Percentiles rank a stretch among this genome's conserved stretches.
Evolutionary conservation across 2,797 vertebrate species (phyloP).

Genomic region (Brachyrhaphis roseni): DNA sequence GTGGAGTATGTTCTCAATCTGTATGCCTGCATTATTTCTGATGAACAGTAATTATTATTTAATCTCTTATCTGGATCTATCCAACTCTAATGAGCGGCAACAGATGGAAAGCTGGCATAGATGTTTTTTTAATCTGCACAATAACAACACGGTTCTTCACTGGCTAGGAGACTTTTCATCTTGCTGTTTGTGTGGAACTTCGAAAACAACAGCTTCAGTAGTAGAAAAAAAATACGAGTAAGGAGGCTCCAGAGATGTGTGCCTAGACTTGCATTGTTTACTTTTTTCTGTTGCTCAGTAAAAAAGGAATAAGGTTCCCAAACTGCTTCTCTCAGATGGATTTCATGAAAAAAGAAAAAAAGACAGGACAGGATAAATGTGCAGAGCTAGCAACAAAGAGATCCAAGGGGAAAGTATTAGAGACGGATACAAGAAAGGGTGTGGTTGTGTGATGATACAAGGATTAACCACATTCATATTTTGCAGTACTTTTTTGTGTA

Average conservation of each 20-base stretch:
- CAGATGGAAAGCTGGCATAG: conserved; percentile 68
- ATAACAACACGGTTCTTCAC: conserved; percentile 52
- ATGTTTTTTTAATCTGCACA: conserved; percentile 63
- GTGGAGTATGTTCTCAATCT: conserved; percentile 44
- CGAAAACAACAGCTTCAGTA: conserved; percentile 21
- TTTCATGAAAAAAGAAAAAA: neutral
- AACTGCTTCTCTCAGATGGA: conserved; percentile 11
- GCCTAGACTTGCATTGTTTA: conserved; percentile 33
- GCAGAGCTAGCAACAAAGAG: conserved; percentile 12
- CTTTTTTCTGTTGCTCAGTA: conserved; percentile 36
- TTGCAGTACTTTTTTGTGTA: neutral
- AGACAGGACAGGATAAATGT: neutral
- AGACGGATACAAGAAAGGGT: conserved; percentile 28
- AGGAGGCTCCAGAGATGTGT: conserved; percentile 6
- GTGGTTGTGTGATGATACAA: conserved; percentile 30
- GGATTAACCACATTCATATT: conserved; percentile 15
- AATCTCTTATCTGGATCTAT: conserved; percentile 55
- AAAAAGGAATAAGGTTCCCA: conserved; percentile 10
- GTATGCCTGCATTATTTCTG: conserved; percentile 58
- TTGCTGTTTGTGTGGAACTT: conserved; percentile 20
- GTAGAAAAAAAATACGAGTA: conserved; percentile 2
- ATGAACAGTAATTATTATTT: conserved; percentile 68
- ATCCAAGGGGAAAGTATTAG: conserved; percentile 3
- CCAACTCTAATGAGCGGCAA: conserved; percentile 61
- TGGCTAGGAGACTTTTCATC: conserved; percentile 39